phyloP scores from a whole-genome alignment of 2,113 vertebrate species.

The Ursus arctos region DNA sequence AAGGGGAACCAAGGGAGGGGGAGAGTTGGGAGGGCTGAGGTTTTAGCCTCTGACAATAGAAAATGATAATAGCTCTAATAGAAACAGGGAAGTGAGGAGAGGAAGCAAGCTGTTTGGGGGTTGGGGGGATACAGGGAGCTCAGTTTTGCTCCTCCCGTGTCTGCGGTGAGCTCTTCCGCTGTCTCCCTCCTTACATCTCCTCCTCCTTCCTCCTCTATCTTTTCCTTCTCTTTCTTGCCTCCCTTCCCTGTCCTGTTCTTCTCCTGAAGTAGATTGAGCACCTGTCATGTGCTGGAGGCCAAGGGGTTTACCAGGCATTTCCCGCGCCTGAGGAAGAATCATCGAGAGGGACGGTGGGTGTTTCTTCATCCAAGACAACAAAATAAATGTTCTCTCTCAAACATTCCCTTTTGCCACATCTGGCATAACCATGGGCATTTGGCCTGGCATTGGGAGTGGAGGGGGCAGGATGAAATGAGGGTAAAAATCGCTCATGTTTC shows the following conservation, averaged over 20 bases:
- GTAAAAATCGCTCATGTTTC: background rate
- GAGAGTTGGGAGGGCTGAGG: background rate
- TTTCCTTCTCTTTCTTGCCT: background rate
- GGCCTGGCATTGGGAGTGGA: background rate
- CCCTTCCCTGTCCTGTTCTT: background rate
- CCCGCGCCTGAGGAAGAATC: background rate
- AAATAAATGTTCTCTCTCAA: background rate
- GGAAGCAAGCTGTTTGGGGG: background rate
- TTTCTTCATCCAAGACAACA: background rate
- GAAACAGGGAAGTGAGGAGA: background rate
- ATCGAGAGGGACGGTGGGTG: background rate
- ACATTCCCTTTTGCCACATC: background rate
- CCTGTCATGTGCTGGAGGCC: background rate
- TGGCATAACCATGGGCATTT: background rate
- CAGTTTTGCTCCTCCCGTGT: background rate
- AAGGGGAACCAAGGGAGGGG: background rate
- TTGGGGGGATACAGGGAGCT: background rate
- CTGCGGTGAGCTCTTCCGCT: background rate
- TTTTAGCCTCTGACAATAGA: background rate
- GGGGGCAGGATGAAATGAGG: background rate
- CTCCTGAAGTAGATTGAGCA: background rate
- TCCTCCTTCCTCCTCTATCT: conserved; percentile 67
- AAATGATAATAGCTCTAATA: rapidly evolving
- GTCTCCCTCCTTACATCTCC: background rate
- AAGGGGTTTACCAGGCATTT: background rate